These are phyloP conservation scores for Ormyrus pomaceus DNA, from an alignment of 2,888 invertebrate species.

Conservation along the genomic window DNA sequence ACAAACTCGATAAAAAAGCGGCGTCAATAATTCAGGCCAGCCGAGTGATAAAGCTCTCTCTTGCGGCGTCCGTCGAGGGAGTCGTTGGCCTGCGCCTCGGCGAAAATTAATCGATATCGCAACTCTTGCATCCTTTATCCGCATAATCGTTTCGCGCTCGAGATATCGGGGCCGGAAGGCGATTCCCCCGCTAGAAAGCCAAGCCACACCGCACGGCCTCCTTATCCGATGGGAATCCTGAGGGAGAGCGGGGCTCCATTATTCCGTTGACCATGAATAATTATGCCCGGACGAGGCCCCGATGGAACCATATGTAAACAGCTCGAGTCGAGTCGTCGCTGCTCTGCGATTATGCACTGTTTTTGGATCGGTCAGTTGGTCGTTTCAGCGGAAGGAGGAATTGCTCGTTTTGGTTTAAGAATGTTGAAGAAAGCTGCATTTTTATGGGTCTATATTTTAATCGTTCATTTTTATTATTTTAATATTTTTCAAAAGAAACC, in stretches of 20 bases:
- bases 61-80: too few species aligned
- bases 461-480: too few species aligned
- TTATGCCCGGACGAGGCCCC: slow-evolving; percentile 6
- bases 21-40: too few species aligned
- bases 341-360: too few species aligned
- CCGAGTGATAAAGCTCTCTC: too few species aligned
- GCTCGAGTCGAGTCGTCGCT: background rate
- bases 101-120: slow-evolving; percentile 28
- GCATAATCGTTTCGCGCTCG: slow-evolving; percentile 31
- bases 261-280: slow-evolving; percentile 49
- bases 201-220: background rate
- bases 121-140: slow-evolving; percentile 5
- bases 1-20: too few species aligned
- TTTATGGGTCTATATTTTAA: too few species aligned
- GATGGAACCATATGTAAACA: slow-evolving; percentile 13
- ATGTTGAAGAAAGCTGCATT: too few species aligned
- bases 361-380: too few species aligned
- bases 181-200: background rate
- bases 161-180: slow-evolving; percentile 14
- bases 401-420: too few species aligned
- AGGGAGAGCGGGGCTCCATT: slow-evolving; percentile 40
- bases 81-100: background rate
- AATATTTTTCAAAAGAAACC: too few species aligned
- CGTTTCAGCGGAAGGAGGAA: too few species aligned
- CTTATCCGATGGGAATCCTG: slow-evolving; percentile 39